Conservation (phyloP, 23 tunicate genomes). For the Trididemnum nubilum region DNA sequence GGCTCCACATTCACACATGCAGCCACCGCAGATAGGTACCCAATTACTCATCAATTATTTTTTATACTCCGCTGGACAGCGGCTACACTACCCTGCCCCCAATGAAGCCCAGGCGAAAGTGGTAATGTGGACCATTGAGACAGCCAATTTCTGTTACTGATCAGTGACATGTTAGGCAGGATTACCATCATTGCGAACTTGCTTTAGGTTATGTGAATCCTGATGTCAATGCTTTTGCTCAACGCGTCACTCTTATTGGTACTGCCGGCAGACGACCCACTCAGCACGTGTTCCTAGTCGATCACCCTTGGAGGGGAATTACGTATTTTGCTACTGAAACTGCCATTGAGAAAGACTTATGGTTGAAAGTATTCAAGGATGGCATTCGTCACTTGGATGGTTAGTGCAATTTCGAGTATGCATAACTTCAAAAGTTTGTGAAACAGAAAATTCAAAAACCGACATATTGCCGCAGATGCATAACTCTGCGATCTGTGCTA, state of each 20-base stretch:
- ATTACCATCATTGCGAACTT: background rate
- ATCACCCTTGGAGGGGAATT: constrained; percentile 61
- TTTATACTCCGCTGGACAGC: too few species aligned
- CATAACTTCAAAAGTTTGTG: too few species aligned
- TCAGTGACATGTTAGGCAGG: too few species aligned
- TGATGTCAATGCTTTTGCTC: constrained; percentile 41
- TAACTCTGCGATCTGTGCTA: background rate
- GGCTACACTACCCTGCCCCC: too few species aligned
- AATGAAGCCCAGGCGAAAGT: too few species aligned
- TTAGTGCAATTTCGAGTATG: too few species aligned
- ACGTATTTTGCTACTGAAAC: constrained; percentile 67
- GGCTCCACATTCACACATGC: too few species aligned
- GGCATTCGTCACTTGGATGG: constrained; percentile 64
- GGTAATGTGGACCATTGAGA: too few species aligned
- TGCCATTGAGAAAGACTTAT: constrained; percentile 71
- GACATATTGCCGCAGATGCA: too few species aligned
- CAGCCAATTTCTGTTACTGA: too few species aligned
- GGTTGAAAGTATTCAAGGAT: constrained; percentile 55
- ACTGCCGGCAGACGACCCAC: constrained; percentile 60
- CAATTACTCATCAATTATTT: too few species aligned
- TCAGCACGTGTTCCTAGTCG: constrained; percentile 60
- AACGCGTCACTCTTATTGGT: constrained; percentile 51
- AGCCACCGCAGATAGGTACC: too few species aligned
- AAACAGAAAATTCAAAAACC: constrained; percentile 5
- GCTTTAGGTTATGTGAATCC: constrained; percentile 62